Conservation (phyloP, 2,113 vertebrate species). For the Lycaon pictus region DNA sequence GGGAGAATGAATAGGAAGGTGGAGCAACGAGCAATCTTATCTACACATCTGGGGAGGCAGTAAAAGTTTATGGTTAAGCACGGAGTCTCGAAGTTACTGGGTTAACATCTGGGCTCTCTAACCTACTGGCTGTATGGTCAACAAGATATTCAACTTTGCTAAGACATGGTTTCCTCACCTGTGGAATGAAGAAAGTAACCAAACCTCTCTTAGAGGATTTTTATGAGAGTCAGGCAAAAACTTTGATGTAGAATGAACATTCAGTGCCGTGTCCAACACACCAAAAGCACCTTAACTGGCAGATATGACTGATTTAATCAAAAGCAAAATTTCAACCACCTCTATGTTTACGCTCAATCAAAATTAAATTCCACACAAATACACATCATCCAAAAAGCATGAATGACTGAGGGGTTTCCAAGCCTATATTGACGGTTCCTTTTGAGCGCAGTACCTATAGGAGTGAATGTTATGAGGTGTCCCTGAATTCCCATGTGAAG, state of each 20-base stretch:
- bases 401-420: background rate
- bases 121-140: background rate
- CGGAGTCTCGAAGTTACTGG: background rate
- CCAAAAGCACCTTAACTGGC: background rate
- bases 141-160: background rate
- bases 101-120: background rate
- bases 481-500: background rate
- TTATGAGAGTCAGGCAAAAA: background rate
- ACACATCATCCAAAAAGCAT: background rate
- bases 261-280: background rate
- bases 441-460: background rate
- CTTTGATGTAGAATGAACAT: fast-evolving
- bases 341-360: background rate
- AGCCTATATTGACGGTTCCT: background rate
- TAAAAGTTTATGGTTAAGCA: background rate
- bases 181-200: background rate
- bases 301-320: background rate
- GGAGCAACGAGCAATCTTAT: background rate
- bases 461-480: background rate
- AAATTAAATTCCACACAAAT: background rate
- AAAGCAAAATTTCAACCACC: background rate
- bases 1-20: background rate
- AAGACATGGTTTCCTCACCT: background rate
- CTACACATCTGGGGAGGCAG: background rate
- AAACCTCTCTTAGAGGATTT: background rate